Evolutionary conservation across 2,797 vertebrate genomes (phyloP).

Genomic region (Crenuchus spilurus): DNA sequence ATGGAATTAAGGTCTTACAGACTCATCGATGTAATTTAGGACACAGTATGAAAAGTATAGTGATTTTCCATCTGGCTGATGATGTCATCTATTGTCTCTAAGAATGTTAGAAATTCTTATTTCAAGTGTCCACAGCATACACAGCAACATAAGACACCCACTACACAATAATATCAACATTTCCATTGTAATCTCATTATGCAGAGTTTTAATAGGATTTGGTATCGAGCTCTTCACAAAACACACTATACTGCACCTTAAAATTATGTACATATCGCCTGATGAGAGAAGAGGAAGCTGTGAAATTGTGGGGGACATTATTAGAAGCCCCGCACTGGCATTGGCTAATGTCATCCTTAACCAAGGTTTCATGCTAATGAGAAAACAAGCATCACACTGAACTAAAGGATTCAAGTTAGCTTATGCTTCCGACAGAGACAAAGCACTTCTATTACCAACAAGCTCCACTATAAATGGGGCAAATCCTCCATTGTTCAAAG

Average conservation of each 20-base stretch:
- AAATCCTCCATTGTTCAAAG: slow-evolving; percentile 47
- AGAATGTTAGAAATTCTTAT: too few species aligned
- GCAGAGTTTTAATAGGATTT: neutral
- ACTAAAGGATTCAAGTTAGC: neutral
- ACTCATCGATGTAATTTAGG: too few species aligned
- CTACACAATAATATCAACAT: neutral
- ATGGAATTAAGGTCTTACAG: too few species aligned
- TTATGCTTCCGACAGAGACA: slow-evolving; percentile 43
- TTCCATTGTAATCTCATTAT: neutral
- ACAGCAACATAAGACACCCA: neutral
- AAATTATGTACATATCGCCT: neutral
- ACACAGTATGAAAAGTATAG: too few species aligned
- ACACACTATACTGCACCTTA: too few species aligned
- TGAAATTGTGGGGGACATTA: neutral
- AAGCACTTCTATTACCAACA: slow-evolving; percentile 75
- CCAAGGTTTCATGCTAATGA: neutral
- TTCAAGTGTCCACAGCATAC: too few species aligned
- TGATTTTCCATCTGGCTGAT: too few species aligned
- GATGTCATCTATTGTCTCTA: too few species aligned
- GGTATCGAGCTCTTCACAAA: neutral
- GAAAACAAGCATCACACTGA: neutral
- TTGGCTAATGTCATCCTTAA: neutral
- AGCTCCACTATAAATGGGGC: slow-evolving; percentile 67
- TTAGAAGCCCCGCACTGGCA: neutral
- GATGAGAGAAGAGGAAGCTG: neutral